Evolutionary conservation across 2,797 vertebrate species (phyloP), one percentile per base, ranked within the genome.

Genomic region (Galagoides demidoff): DNA sequence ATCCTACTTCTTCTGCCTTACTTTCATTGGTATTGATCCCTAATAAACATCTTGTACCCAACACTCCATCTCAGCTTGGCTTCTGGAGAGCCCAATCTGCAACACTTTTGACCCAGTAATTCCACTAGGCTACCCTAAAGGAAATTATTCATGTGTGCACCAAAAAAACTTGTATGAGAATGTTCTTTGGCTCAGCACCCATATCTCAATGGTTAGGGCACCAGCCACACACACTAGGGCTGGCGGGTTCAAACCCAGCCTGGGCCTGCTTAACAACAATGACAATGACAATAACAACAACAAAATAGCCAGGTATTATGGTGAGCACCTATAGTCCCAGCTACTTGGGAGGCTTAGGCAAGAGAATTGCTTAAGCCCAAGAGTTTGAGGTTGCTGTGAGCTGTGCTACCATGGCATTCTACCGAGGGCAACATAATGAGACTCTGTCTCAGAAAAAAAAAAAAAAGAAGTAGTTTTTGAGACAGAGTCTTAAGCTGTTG

Each of bases 131-230:
- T 81, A 89, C 22, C 4, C 55, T 87, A 79, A 27, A 95, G 81
- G 91, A 95, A 90, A 95, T 49, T 22, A 73, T 90, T 94, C 20
- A 22, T 71, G 73, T 45, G 29, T 88, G 16, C 23, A 92, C 57
- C 34, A 70, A 95, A 97, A 97, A 93, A 29, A 9, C 52, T 77
- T 64, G 29, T 73, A 37, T 16, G 70, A 82, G 29, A 78, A 90
- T 82, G 23, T 77, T 84, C 77, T 66, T 45, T 45, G 13, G 49
- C 49, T 49, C 49, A 0, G 49, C 49, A 13, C 49, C 13, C 13
- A 13, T 49, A 4, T 13, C 49, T 49, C 49, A 14, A 49, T 14
- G 49, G 49, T 14, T 49, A 3, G 13, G 49, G 49, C 13, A 13
- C 13, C 49, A 49, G 49, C 49, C 13, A 14, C 49, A 14, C 13